Conservation (phyloP, 2,888 invertebrate species). For the Celastrina argiolus region DNA sequence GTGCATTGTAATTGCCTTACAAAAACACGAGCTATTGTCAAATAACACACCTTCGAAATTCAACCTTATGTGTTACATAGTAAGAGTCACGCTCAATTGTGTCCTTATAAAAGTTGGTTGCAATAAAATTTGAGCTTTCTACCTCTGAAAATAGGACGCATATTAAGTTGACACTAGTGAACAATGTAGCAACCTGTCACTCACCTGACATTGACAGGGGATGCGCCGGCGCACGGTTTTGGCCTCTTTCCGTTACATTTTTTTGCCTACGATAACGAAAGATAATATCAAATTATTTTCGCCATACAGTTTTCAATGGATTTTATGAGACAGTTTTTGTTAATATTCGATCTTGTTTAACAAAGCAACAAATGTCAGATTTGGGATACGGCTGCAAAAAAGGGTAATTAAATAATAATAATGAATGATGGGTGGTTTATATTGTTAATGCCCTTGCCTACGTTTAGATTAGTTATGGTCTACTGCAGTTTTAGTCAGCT, state of each 20-base stretch:
- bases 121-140: neutral
- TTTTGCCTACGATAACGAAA: conserved; percentile 17
- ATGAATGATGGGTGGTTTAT: neutral
- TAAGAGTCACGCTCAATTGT: neutral
- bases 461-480: no score
- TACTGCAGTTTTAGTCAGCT: no score
- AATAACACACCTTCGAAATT: neutral
- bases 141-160: neutral
- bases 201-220: conserved; percentile 43
- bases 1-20: conserved; percentile 7
- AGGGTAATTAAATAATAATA: neutral
- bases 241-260: conserved; percentile 26
- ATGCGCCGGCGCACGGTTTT: conserved; percentile 39
- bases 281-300: conserved; percentile 18
- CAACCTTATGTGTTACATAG: neutral
- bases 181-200: conserved; percentile 47
- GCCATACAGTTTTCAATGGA: conserved; percentile 13
- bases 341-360: neutral
- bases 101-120: neutral
- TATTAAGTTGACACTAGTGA: conserved; percentile 25
- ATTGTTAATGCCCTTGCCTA: no score
- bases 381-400: neutral
- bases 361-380: neutral
- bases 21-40: neutral
- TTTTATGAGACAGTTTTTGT: neutral